Percentiles rank a stretch among this genome's conserved stretches.
phyloP scores from a whole-genome alignment of 2,888 invertebrate genomes.

The Drosophila seclusa region DNA sequence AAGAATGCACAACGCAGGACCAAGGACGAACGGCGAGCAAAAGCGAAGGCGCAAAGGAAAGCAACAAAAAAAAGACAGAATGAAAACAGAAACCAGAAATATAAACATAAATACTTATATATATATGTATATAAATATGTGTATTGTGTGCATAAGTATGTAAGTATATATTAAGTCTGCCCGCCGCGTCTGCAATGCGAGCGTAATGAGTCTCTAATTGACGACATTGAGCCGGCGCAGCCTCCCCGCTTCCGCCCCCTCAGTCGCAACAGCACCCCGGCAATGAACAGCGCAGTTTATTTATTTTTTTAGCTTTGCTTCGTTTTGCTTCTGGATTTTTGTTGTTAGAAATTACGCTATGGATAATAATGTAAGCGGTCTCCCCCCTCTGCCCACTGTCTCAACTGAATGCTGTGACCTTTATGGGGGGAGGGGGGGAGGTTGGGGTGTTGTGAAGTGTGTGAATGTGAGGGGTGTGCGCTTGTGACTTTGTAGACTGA shows the following conservation, averaged over 20 bases:
- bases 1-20: constrained; percentile 63
- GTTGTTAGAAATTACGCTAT: constrained; percentile 77
- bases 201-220: constrained; percentile 84
- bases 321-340: constrained; percentile 37
- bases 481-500: constrained; percentile 68
- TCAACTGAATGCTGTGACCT: constrained; percentile 41
- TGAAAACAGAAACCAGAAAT: constrained; percentile 8
- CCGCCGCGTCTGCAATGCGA: constrained; percentile 82
- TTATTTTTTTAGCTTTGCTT: constrained; percentile 28
- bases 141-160: constrained; percentile 1
- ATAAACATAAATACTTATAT: constrained; percentile 19
- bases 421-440: constrained; percentile 7
- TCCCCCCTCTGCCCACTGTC: background rate
- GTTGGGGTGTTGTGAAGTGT: background rate
- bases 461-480: constrained; percentile 8
- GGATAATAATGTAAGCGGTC: constrained; percentile 62
- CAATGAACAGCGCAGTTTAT: constrained; percentile 3
- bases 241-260: background rate
- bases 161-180: constrained; percentile 71
- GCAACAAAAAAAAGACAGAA: constrained; percentile 12
- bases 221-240: constrained; percentile 69
- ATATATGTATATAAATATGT: constrained; percentile 1
- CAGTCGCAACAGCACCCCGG: background rate
- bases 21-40: constrained; percentile 55
- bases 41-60: constrained; percentile 31